Evolutionary conservation across 2,888 invertebrate species (phyloP), one percentile per base, ranked within the genome.

Genomic region (Mystacides longicornis): DNA sequence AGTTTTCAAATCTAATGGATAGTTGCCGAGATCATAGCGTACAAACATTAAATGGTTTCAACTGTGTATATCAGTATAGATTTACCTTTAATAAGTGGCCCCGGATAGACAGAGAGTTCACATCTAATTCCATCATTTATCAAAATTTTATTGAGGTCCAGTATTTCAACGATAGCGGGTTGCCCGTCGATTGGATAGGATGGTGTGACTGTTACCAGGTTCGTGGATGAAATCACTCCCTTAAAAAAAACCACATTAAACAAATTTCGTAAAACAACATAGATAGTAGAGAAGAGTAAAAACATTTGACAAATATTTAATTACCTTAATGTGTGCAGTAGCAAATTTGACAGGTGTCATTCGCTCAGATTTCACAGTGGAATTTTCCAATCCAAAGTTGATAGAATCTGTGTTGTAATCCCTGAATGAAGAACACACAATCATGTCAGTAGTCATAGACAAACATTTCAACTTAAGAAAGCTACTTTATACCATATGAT

Each of bases 291-390:
- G n/a, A n/a, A n/a, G n/a, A n/a, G n/a, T n/a, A n/a, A 31, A 31
- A 31, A 31, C 14, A 14, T 31, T 31, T 9, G 14, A 31, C 7
- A 31, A 7, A 31, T 31, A 31, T 9, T 11, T 16, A 5, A 5
- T 20, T 16, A 80, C 83, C 72, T 82, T 82, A 53, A 86, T 74
- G 67, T 94, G 93, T n/a, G 92, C 87, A 27, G 86, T 86, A 49
- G 85, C 79, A 74, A 85, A 93, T 69, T 90, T 89, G 60, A 82
- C 84, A 19, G 93, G 93, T 3, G 93, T 93, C 71, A 88, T 77
- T 55, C 92, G 79, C 65, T 86, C 86, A 14, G 83, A 81, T 64
- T 79, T 76, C 64, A 74, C 73, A 49, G 78, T 77, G 21, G 80
- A 76, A 65, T 81, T 82, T 63, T 82, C 83, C 63, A 80, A 68